These are phyloP conservation scores for Andrena chrysosceles DNA, from an alignment of 2,888 invertebrate species.

Conservation along the genomic window DNA sequence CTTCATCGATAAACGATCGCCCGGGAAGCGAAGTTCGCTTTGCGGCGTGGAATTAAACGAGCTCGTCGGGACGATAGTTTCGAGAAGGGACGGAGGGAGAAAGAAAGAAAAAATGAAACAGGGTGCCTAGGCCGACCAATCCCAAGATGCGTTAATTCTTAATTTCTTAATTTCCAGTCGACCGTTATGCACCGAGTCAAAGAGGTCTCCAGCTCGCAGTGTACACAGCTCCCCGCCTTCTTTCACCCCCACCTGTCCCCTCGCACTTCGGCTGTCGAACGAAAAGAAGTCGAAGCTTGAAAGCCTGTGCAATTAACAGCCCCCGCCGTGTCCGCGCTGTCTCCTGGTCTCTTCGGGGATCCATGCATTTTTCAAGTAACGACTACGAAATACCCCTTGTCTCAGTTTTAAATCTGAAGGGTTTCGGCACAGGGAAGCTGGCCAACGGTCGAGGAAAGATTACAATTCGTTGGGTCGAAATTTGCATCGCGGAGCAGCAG, in stretches of 20 bases:
- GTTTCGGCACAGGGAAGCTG: slow-evolving; percentile 45
- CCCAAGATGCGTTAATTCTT: slow-evolving; percentile 80
- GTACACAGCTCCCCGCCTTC: neutral
- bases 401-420: slow-evolving; percentile 78
- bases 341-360: slow-evolving; percentile 75
- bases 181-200: slow-evolving; percentile 76
- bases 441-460: slow-evolving; percentile 18
- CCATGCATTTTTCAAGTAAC: slow-evolving; percentile 81
- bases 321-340: neutral
- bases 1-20: slow-evolving; percentile 63
- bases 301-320: slow-evolving; percentile 81
- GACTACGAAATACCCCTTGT: slow-evolving; percentile 77
- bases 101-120: slow-evolving; percentile 1
- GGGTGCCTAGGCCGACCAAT: slow-evolving; percentile 65
- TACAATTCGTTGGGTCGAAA: slow-evolving; percentile 58
- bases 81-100: neutral
- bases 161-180: slow-evolving; percentile 81
- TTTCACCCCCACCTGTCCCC: slow-evolving; percentile 47
- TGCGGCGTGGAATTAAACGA: slow-evolving; percentile 64
- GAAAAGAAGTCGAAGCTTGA: slow-evolving; percentile 77
- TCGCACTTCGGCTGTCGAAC: slow-evolving; percentile 63
- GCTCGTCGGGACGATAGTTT: slow-evolving; percentile 55
- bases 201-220: slow-evolving; percentile 66
- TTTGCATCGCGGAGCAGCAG: slow-evolving; percentile 67
- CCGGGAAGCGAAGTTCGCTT: slow-evolving; percentile 55